Percentiles rank a stretch among this genome's conserved stretches.
Conservation (phyloP, 2,888 invertebrate species). For the Apamea epomidion region DNA sequence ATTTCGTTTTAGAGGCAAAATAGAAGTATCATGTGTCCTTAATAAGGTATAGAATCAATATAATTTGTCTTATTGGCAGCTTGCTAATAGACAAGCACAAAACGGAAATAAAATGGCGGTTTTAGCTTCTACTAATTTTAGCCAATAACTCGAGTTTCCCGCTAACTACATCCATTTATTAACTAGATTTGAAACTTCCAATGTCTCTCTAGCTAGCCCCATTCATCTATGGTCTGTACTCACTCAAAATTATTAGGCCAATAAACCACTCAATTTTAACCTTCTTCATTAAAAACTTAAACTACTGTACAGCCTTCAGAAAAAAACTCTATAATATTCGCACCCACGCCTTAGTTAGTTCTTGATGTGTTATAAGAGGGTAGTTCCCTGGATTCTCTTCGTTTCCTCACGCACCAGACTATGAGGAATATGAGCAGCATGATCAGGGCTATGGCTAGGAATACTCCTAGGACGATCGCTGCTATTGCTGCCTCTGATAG, state of each 20-base stretch:
- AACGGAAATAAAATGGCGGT: neutral
- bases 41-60: neutral
- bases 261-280: neutral
- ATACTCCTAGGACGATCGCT: constrained; percentile 92
- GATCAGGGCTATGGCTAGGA: constrained; percentile 92
- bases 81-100: neutral
- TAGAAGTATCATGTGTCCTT: neutral
- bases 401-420: constrained; percentile 91
- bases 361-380: constrained; percentile 82
- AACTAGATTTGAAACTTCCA: neutral
- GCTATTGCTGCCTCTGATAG: constrained; percentile 90
- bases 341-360: constrained; percentile 6
- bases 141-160: neutral
- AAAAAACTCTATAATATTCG: constrained; percentile 10
- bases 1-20: neutral
- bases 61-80: too few species aligned
- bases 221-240: neutral
- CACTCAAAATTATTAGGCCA: neutral
- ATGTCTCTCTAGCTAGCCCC: neutral
- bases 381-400: constrained; percentile 90
- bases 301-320: constrained; percentile 15
- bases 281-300: neutral
- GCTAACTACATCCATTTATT: neutral
- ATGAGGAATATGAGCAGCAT: constrained; percentile 91
- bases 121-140: neutral